Conservation (phyloP, 2,797 vertebrate genomes). For the Melanotaenia maccullochi region DNA sequence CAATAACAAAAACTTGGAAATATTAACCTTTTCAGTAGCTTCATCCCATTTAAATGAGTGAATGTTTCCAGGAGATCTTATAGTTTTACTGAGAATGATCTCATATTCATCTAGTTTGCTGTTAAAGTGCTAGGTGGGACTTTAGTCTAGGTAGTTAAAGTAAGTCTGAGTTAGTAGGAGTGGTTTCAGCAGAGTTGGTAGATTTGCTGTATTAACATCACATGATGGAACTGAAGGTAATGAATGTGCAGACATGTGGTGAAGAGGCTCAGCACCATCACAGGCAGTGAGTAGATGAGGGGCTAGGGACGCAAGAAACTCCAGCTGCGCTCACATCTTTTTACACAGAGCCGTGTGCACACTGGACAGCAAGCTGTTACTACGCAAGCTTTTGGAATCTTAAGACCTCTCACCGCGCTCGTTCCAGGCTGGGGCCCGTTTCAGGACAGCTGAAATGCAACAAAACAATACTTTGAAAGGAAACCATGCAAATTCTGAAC, state of each 20-base stretch:
- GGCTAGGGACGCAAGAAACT: slow-evolving; percentile 25
- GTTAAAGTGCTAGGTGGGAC: neutral
- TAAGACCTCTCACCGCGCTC: slow-evolving; percentile 19
- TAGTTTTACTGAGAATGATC: slow-evolving; percentile 18
- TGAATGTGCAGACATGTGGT: slow-evolving; percentile 35
- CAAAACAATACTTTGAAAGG: slow-evolving; percentile 57
- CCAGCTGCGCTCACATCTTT: slow-evolving; percentile 26
- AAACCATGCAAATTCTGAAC: slow-evolving; percentile 49
- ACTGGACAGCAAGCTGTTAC: slow-evolving; percentile 31
- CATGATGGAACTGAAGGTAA: slow-evolving; percentile 50
- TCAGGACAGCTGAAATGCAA: slow-evolving; percentile 52
- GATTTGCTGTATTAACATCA: slow-evolving; percentile 48
- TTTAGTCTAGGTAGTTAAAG: neutral
- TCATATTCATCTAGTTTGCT: neutral
- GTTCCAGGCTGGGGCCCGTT: slow-evolving; percentile 26
- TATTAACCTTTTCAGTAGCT: slow-evolving; percentile 13
- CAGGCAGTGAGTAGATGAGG: slow-evolving; percentile 39
- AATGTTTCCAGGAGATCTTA: slow-evolving; percentile 21
- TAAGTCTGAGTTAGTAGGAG: slow-evolving; percentile 23
- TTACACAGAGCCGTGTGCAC: slow-evolving; percentile 19
- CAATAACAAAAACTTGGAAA: slow-evolving; percentile 35
- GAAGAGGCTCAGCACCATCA: slow-evolving; percentile 22
- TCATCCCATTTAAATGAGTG: slow-evolving; percentile 9
- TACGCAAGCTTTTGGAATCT: slow-evolving; percentile 28
- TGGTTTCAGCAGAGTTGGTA: slow-evolving; percentile 28